phyloP scores from a whole-genome alignment of 1,140 invertebrate genomes.

The Drosophila pseudoananassae region DNA sequence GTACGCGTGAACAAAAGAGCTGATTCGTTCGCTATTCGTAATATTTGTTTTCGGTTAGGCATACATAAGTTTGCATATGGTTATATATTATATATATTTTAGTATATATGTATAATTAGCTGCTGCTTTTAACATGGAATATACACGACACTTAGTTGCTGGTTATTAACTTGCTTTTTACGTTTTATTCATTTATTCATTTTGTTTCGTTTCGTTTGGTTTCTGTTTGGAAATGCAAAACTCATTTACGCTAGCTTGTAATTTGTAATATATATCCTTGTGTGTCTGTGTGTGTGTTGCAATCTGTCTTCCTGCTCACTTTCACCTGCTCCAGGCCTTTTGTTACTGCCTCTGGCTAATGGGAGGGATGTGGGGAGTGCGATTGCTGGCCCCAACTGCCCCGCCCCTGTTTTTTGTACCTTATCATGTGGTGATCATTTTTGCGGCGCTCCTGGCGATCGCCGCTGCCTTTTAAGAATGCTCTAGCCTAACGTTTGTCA shows the following conservation, averaged over 20 bases:
- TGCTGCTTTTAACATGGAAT: slow-evolving; percentile 69
- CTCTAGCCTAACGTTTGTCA: slow-evolving; percentile 53
- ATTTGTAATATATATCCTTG: slow-evolving; percentile 54
- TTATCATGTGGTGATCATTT: slow-evolving; percentile 66
- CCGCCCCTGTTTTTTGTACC: slow-evolving; percentile 63
- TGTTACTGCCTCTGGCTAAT: slow-evolving; percentile 28
- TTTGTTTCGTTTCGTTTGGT: slow-evolving; percentile 14
- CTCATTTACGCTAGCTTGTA: slow-evolving; percentile 66
- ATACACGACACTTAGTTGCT: slow-evolving; percentile 77
- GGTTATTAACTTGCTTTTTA: slow-evolving; percentile 57
- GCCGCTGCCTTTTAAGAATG: slow-evolving; percentile 30
- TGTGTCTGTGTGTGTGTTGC: slow-evolving; percentile 25
- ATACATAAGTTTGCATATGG: slow-evolving; percentile 56
- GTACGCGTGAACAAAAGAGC: slow-evolving; percentile 25
- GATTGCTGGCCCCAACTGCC: neutral
- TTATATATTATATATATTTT: slow-evolving; percentile 52
- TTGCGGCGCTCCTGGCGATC: slow-evolving; percentile 22
- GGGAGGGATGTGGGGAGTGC: slow-evolving; percentile 3
- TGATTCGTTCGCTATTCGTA: slow-evolving; percentile 39
- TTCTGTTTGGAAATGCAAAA: slow-evolving; percentile 55
- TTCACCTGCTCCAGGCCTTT: slow-evolving; percentile 68
- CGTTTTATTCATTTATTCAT: slow-evolving; percentile 7
- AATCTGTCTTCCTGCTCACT: slow-evolving; percentile 26
- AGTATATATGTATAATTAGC: slow-evolving; percentile 53
- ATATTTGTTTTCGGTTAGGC: slow-evolving; percentile 44